Evolutionary conservation across 2,113 vertebrate genomes (phyloP), one percentile per base, ranked within the genome.

Genomic region (Corythornis madagascariensis): DNA sequence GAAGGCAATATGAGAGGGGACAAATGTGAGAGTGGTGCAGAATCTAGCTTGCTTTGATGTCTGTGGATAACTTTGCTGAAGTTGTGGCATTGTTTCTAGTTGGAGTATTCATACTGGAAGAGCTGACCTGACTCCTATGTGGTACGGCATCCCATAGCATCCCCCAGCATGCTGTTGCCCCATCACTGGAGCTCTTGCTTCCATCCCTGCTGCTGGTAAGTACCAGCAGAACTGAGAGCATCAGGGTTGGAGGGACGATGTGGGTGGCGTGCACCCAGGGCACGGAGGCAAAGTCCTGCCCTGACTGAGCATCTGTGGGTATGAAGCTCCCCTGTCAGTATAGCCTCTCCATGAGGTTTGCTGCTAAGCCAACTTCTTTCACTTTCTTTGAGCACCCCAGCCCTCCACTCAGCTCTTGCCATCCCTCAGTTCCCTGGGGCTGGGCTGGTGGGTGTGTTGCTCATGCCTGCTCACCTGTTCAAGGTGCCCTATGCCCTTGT

Each of bases 211-310:
- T 48, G 52, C 16, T 47, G 66, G 9, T 25, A 33, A 40, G 47
- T 18, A 56, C 53, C 4, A 4, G 13, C 6, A 5, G 10, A 57
- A 19, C 18, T 0, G 0, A 59, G n/a, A 79, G 9, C 35, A 31
- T 17, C 7, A 26, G 79, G 3, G n/a, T 29, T 2, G 40, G 69
- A 66, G n/a, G 33, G 10, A 17, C 6, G 28, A 15, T 1, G 0
- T 0, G 24, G 35, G 55, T 75, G 42, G 12, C 70, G 52, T 0
- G 25, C 64, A 28, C 16, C 33, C 43, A 11, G 53, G 40, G 73
- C 35, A 31, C 50, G 45, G 43, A 28, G 29, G 50, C 61, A 67
- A 59, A 71, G 38, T 40, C 48, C 35, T 70, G 67, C 29, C 29
- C 31, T 72, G 17, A 16, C 38, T 7, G 4, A 35, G 28, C 50